These are phyloP conservation scores for Apodemus sylvaticus DNA, from an alignment of 2,113 vertebrate genomes.

Conservation along the genomic window DNA sequence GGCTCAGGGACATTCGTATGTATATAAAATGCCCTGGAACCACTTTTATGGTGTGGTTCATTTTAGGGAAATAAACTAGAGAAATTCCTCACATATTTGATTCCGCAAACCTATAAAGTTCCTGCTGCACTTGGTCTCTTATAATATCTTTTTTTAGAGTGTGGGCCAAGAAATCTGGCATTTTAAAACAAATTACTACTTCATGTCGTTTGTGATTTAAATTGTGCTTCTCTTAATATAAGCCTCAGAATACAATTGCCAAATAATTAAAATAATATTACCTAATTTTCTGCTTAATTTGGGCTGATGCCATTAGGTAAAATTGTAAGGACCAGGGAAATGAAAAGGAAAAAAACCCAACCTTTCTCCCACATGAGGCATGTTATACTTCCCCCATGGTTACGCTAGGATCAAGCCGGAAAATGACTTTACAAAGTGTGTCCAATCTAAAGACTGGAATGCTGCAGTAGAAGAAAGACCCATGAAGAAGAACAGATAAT, in stretches of 20 bases:
- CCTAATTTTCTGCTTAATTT: constrained; percentile 55
- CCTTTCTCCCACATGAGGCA: neutral
- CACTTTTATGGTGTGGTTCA: constrained; percentile 76
- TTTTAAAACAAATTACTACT: constrained; percentile 61
- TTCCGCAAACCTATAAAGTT: constrained; percentile 80
- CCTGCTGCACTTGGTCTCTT: constrained; percentile 48
- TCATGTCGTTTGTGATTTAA: constrained; percentile 39
- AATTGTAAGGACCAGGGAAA: constrained; percentile 41
- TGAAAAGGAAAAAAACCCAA: neutral
- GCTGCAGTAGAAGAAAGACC: neutral
- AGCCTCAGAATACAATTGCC: neutral
- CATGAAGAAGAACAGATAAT: neutral
- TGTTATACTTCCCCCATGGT: neutral
- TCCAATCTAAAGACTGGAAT: neutral
- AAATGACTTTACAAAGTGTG: constrained; percentile 23
- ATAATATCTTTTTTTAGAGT: constrained; percentile 69
- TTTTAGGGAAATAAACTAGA: constrained; percentile 81
- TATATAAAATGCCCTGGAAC: constrained; percentile 55
- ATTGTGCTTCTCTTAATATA: neutral
- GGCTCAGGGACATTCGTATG: constrained; percentile 61
- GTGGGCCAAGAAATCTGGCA: constrained; percentile 29
- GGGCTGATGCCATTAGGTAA: neutral
- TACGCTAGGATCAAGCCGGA: constrained; percentile 14
- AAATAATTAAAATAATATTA: constrained; percentile 46
- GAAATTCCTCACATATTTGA: constrained; percentile 76